A percentile compares a stretch with the other conserved stretches of the same genome.
These are phyloP conservation scores for Sialis lutaria DNA, from an alignment of 2,888 invertebrate genomes.

Conservation along the genomic window DNA sequence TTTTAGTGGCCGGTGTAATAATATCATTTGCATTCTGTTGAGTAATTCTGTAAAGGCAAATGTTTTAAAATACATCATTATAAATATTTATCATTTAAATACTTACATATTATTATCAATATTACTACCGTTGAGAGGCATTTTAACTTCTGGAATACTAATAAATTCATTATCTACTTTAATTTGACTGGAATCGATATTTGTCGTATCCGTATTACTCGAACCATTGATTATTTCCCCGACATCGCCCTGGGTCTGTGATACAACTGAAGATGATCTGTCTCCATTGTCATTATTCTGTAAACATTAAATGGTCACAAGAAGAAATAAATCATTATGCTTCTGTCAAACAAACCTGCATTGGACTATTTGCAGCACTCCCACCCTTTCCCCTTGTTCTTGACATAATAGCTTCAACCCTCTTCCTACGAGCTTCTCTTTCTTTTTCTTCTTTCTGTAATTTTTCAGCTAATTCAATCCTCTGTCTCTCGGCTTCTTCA, in stretches of 20 bases:
- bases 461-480: slow-evolving; percentile 68
- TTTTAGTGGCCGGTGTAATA: slow-evolving; percentile 2
- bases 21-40: slow-evolving; percentile 4
- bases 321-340: too few relatives aligned
- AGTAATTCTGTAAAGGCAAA: slow-evolving; percentile 1
- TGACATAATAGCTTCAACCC: slow-evolving; percentile 86
- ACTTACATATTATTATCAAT: neutral
- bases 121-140: slow-evolving; percentile 4
- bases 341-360: neutral
- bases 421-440: slow-evolving; percentile 68
- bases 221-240: neutral
- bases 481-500: slow-evolving; percentile 71
- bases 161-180: slow-evolving; percentile 3
- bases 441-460: slow-evolving; percentile 78
- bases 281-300: too few relatives aligned
- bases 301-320: neutral
- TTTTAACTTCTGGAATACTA: neutral
- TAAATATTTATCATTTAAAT: neutral
- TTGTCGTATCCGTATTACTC: neutral
- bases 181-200: neutral
- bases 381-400: slow-evolving; percentile 46
- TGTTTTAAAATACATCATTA: too few relatives aligned
- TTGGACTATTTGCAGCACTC: neutral
- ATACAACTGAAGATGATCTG: too few relatives aligned
- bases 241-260: neutral